phyloP scores from a whole-genome alignment of 2,888 invertebrate species.

The Molorchus minor region DNA sequence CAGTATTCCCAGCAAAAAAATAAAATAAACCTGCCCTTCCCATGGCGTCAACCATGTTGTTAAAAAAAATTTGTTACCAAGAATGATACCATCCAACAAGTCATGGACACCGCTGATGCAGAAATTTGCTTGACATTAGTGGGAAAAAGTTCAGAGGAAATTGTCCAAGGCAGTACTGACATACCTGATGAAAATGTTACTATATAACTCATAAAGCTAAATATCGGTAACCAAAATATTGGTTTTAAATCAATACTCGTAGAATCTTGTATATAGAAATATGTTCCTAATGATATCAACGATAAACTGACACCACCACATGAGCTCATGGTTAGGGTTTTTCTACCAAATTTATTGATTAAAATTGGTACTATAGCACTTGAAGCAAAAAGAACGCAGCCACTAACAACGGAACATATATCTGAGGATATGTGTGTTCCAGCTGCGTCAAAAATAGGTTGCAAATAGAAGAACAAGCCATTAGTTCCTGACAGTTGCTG shows the following conservation, averaged over 20 bases:
- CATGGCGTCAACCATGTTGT: slow-evolving; percentile 65
- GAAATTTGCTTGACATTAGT: slow-evolving; percentile 63
- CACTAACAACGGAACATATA: slow-evolving; percentile 78
- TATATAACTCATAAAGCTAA: slow-evolving; percentile 77
- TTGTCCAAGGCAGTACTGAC: slow-evolving; percentile 70
- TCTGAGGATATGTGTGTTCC: slow-evolving; percentile 70
- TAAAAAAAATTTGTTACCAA: slow-evolving; percentile 77
- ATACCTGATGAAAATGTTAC: slow-evolving; percentile 68
- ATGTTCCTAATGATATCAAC: slow-evolving; percentile 65
- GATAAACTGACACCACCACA: slow-evolving; percentile 72
- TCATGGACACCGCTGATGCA: slow-evolving; percentile 77
- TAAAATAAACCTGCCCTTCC: slow-evolving; percentile 76
- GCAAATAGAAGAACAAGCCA: slow-evolving; percentile 63
- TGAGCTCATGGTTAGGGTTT: slow-evolving; percentile 76
- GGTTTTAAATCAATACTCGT: slow-evolving; percentile 56
- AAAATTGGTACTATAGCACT: slow-evolving; percentile 75
- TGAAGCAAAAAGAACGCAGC: slow-evolving; percentile 70
- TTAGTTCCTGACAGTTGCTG: slow-evolving; percentile 77
- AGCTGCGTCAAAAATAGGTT: slow-evolving; percentile 73
- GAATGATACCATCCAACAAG: slow-evolving; percentile 80
- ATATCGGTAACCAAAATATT: slow-evolving; percentile 76
- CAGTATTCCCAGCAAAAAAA: slow-evolving; percentile 67
- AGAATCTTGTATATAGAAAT: slow-evolving; percentile 66
- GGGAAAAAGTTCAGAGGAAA: slow-evolving; percentile 84
- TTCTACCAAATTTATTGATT: slow-evolving; percentile 79